Percentiles rank a stretch among this genome's conserved stretches.
These are phyloP conservation scores for Diadumene lineata DNA, from an alignment of 92 coral and sea anemone species.

Conservation along the genomic window DNA sequence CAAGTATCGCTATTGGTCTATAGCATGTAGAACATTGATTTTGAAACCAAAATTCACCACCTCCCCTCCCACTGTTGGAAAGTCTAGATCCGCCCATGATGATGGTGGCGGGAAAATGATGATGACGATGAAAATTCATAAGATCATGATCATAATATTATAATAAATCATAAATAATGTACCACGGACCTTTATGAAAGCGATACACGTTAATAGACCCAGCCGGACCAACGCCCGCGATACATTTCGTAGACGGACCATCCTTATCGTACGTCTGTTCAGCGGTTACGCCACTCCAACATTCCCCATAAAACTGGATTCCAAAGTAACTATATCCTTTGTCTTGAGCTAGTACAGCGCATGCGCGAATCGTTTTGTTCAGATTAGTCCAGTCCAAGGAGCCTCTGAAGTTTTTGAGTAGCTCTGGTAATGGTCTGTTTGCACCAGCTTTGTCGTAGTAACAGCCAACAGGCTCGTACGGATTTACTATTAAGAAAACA, in stretches of 20 bases:
- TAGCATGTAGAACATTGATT: too few relatives aligned
- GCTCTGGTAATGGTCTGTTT: constrained; percentile 48
- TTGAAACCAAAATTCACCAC: too few relatives aligned
- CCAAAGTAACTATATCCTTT: constrained; percentile 66
- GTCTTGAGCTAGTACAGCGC: constrained; percentile 55
- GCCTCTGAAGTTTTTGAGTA: constrained; percentile 39
- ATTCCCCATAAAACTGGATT: constrained; percentile 75
- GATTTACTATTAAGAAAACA: not conserved
- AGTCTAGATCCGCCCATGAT: too few relatives aligned
- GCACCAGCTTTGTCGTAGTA: constrained; percentile 23
- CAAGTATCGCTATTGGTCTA: too few relatives aligned
- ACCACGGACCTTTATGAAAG: constrained; percentile 20
- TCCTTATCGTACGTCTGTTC: constrained; percentile 43
- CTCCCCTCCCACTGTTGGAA: too few relatives aligned
- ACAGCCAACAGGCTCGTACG: constrained; percentile 53
- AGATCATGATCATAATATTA: too few relatives aligned
- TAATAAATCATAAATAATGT: too few relatives aligned
- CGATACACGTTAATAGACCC: constrained; percentile 51
- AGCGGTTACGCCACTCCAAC: constrained; percentile 78
- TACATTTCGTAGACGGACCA: constrained; percentile 43
- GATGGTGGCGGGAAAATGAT: too few relatives aligned
- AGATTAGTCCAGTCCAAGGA: constrained; percentile 47
- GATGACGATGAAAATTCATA: too few relatives aligned
- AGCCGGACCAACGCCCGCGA: constrained; percentile 39
- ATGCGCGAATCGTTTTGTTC: constrained; percentile 53